Evolutionary conservation across 2,888 invertebrate species (phyloP).

Genomic region (Shargacucullia verbasci): DNA sequence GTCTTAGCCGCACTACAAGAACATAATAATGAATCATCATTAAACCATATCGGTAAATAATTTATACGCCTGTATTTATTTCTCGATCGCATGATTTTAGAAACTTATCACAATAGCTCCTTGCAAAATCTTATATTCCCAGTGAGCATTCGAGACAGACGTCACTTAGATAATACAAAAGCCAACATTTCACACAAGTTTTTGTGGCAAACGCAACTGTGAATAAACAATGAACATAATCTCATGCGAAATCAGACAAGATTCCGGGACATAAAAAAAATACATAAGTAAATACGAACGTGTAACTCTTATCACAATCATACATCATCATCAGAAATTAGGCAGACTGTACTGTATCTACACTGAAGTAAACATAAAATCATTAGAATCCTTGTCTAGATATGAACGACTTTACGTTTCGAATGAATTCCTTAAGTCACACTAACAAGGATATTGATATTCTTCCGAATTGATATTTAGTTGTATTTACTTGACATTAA

Average conservation of each 20-base stretch:
- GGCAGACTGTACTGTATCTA: slow-evolving; percentile 3
- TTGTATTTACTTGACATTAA: background rate
- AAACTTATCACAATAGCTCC: background rate
- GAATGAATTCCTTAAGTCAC: no score
- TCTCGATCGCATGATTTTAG: background rate
- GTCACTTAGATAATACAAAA: slow-evolving; percentile 34
- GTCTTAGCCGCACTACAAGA: background rate
- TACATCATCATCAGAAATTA: slow-evolving; percentile 27
- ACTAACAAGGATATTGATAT: no score
- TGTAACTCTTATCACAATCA: slow-evolving; percentile 22
- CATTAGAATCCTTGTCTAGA: background rate
- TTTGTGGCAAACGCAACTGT: slow-evolving; percentile 38
- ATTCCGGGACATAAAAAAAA: slow-evolving; percentile 35
- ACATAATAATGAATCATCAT: no score
- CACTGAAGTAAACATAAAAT: background rate
- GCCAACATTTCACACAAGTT: slow-evolving; percentile 52
- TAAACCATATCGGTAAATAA: no score
- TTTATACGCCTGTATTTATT: no score
- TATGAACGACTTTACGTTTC: no score
- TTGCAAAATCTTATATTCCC: slow-evolving; percentile 27
- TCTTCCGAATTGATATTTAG: no score
- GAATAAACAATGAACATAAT: slow-evolving; percentile 54
- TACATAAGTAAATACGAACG: slow-evolving; percentile 24
- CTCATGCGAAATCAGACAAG: slow-evolving; percentile 57
- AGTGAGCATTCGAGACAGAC: slow-evolving; percentile 19